Evolutionary conservation across 92 coral and sea anemone genomes (phyloP).

Genomic region (Zoanthus gigantus): DNA sequence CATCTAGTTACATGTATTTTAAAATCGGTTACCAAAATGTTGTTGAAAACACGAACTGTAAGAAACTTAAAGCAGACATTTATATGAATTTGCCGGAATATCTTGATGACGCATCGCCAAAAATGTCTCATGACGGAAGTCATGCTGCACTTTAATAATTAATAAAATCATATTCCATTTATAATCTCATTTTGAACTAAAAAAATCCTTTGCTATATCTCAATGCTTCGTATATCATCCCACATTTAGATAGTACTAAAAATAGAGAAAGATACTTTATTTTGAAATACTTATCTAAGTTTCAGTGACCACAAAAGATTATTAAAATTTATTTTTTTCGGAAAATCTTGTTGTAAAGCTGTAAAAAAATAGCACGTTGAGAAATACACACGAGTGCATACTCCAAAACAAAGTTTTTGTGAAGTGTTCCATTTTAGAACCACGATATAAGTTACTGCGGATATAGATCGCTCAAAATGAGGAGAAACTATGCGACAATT

Average conservation of each 20-base stretch:
- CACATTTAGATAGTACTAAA: neutral
- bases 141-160: neutral
- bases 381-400: too few species aligned
- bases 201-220: neutral
- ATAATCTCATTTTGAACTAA: neutral
- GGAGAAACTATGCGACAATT: neutral
- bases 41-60: neutral
- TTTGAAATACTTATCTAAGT: neutral
- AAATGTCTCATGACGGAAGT: neutral
- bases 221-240: neutral
- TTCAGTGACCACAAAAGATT: too few species aligned
- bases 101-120: slow-evolving; percentile 19
- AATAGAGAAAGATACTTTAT: neutral
- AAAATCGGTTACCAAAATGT: neutral
- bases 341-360: neutral
- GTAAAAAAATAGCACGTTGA: too few species aligned
- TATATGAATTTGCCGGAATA: neutral
- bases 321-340: neutral
- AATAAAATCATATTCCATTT: neutral
- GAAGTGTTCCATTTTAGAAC: neutral
- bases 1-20: neutral
- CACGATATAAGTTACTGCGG: neutral
- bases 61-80: neutral
- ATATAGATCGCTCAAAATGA: neutral
- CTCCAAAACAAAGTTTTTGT: neutral